Base-by-base conservation (phyloP, 2,888 invertebrate species). In the Drosophila demipolita region DNA sequence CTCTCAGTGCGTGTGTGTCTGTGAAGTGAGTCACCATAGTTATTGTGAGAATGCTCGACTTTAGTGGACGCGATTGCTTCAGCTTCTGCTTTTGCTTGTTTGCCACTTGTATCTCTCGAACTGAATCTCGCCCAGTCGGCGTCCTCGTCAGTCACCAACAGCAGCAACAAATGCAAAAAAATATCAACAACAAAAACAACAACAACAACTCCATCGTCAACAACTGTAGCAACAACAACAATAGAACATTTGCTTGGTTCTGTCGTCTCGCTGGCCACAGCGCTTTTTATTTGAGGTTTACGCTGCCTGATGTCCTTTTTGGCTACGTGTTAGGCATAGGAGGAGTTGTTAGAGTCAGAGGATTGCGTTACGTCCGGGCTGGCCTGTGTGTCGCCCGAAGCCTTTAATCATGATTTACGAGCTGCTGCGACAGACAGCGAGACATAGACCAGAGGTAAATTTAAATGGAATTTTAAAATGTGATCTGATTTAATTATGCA, bases 371-470 rank as follows among this genome's bases (percentile, higher is more conserved):
- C 50, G 49, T 45, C 48, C 36, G 75, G 45, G 74, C 72, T 66
- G 53, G 67, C 69, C 75, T 79, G 70, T 79, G 68, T 88, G 90
- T 87, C 90, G 87, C 91, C 90, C 80, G 74, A 82, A 88, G 91
- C 91, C 87, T 88, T 89, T 91, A 91, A 91, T 91, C 91, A 91
- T 91, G 90, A 91, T 91, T 91, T 91, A 91, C 90, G 90, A 90
- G 85, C 76, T 63, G 58, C 68, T 68, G 67, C 67, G 71, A 61
- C 61, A 69, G 71, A 23, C 23, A 64, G 61, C 36, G 42, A 63
- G 68, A 75, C 76, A 82, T 79, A 74, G 78, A 78, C 74, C 42
- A 79, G 89, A 85, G 87, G 85, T 90, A 90, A 90, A 91, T 90
- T 87, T 86, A 90, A 90, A 90, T 90, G 91, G 87, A 90, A 91